Base-by-base conservation (phyloP, 2,113 vertebrate species). In the Eonycteris spelaea region DNA sequence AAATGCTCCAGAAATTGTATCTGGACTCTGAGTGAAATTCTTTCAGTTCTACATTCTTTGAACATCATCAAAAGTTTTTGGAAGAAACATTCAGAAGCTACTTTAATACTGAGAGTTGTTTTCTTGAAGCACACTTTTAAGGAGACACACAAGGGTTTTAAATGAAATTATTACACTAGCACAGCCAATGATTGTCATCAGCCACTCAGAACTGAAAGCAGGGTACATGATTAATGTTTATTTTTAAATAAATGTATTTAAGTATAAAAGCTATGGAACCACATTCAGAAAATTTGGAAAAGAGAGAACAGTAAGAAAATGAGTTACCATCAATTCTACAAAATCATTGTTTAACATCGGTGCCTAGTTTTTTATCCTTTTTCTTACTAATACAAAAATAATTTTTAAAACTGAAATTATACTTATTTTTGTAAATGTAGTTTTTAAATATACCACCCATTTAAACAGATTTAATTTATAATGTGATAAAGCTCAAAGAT, bases 381-480 rank as follows among this genome's bases (percentile, higher is more conserved):
- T 86, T 73, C 53, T 92, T 89, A 53, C 30, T 78, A 40, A 95
- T 19, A 40, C n/a, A n/a, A 74, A 85, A 85, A 92, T 33, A 79
- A 4, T 45, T 73, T 84, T 93, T 68, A 43, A 61, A 83, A 78
- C 53, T 85, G 53, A n/a, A 65, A 65, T 18, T 45, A 38, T 35
- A 24, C n/a, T 65, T 13, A n/a, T 57, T 96, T 90, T 95, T 87
- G 84, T 24, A 74, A 94, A 63, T 83, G 16, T 59, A 45, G 70
- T 83, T 80, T 80, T 95, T 61, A 24, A 89, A 73, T 35, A 9
- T 40, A 86, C 73, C 61, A 83, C 1, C 16, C 35, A 82, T 30
- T 86, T 57, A 63, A 65, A 96, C 33, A 88, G 38, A 51, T 53
- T 82, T 97, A 80, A 88, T 91, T 94, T 78, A 40, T 80, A 85